Evolutionary conservation across 1,140 invertebrate species (phyloP).

Genomic region (Daktulosphaira vitifoliae): DNA sequence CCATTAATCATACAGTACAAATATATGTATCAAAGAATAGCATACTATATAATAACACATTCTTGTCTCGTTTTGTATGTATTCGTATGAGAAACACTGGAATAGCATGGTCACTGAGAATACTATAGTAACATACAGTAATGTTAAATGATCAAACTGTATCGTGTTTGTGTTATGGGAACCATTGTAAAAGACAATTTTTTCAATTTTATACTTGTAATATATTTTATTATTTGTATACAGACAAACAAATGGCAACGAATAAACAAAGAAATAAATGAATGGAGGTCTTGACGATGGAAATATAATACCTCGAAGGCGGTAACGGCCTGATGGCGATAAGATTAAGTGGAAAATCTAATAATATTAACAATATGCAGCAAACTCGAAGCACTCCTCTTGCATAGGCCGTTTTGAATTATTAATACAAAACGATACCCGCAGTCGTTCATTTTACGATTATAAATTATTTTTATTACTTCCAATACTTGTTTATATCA

Average conservation of each 20-base stretch:
- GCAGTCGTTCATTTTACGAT: no score
- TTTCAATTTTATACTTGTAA: not conserved
- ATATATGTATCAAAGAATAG: not conserved
- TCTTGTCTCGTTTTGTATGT: slow-evolving; percentile 28
- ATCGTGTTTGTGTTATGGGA: not conserved
- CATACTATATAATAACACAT: slow-evolving; percentile 17
- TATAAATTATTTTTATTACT: no score
- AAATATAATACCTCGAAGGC: no score
- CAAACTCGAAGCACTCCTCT: no score
- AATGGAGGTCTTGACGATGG: no score
- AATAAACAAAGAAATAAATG: no score
- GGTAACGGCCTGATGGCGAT: no score
- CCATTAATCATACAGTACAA: slow-evolving; percentile 13
- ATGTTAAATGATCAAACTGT: slow-evolving; percentile 11
- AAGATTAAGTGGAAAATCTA: no score
- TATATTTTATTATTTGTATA: not conserved
- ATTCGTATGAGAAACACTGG: slow-evolving; percentile 1
- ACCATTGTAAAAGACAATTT: not conserved
- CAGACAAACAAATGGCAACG: no score
- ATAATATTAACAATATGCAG: no score
- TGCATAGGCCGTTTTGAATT: slow-evolving; percentile 13
- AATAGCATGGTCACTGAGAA: not conserved
- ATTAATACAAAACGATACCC: not conserved
- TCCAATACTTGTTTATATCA: no score
- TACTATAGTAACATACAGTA: no score